Conservation (phyloP, 2,113 vertebrate genomes). For the Corydoras maculifer region DNA sequence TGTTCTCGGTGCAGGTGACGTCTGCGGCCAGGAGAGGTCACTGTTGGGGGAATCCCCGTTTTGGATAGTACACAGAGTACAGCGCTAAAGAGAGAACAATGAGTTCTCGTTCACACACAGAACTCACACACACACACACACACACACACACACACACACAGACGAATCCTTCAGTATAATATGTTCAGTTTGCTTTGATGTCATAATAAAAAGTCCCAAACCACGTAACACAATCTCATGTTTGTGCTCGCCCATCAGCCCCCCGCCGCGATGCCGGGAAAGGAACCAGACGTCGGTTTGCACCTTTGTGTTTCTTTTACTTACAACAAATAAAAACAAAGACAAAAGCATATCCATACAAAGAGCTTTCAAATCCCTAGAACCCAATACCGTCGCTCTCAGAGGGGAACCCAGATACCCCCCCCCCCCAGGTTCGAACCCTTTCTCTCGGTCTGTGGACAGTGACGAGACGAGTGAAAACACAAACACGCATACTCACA, state of each 20-base stretch:
- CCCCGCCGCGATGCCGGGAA: conserved; percentile 13
- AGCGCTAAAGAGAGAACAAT: no score
- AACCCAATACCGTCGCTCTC: conserved; percentile 37
- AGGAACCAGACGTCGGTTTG: conserved; percentile 42
- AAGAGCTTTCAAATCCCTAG: conserved; percentile 35
- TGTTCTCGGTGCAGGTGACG: no score
- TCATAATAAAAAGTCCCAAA: no score
- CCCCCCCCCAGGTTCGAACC: neutral
- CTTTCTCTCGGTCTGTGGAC: conserved; percentile 61
- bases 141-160: neutral
- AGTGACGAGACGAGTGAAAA: conserved; percentile 49
- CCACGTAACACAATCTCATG: no score
- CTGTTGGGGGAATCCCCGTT: no score
- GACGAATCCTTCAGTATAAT: no score
- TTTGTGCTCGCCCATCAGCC: no score
- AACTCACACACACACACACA: conserved; percentile 8
- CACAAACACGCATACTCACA: conserved; percentile 33
- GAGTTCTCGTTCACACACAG: no score
- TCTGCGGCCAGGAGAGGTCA: no score
- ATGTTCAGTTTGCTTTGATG: no score
- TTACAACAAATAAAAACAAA: conserved; percentile 51
- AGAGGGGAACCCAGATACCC: neutral
- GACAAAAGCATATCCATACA: conserved; percentile 48
- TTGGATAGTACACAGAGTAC: no score
- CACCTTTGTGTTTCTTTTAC: conserved; percentile 48